Conservation (phyloP, 1,140 invertebrate genomes). For the Monomorium pharaonis region DNA sequence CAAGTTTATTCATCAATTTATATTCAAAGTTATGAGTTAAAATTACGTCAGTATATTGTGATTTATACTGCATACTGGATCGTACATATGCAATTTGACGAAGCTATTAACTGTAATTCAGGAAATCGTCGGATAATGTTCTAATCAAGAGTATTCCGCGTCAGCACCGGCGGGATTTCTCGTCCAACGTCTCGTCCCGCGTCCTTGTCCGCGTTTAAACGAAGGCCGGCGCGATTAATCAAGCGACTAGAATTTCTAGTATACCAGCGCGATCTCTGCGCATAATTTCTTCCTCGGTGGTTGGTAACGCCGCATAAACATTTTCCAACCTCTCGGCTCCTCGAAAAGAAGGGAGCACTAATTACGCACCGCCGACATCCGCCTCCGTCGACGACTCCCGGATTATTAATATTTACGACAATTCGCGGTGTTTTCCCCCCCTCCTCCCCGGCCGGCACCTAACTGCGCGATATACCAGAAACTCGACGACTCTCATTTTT, state of each 20-base stretch:
- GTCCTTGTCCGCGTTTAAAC: constrained; percentile 40
- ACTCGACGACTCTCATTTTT: constrained; percentile 73
- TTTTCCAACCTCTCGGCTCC: constrained; percentile 53
- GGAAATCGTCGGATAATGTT: constrained; percentile 24
- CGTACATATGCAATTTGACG: neutral
- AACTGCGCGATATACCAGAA: constrained; percentile 71
- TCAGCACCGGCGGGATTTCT: neutral
- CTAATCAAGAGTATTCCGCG: constrained; percentile 46
- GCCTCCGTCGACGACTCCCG: constrained; percentile 54
- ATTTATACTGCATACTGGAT: neutral
- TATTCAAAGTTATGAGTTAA: neutral
- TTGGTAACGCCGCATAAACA: constrained; percentile 39
- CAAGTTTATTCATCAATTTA: neutral
- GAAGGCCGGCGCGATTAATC: constrained; percentile 62
- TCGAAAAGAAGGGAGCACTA: constrained; percentile 61
- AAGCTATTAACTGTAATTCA: constrained; percentile 17
- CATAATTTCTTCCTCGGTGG: constrained; percentile 46
- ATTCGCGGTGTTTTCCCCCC: constrained; percentile 67
- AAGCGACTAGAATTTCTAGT: constrained; percentile 48
- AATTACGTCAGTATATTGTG: neutral
- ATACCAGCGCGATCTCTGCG: neutral
- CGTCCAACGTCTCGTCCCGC: neutral
- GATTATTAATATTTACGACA: constrained; percentile 75
- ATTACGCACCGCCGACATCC: constrained; percentile 63
- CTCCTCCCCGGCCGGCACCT: constrained; percentile 51